These are phyloP conservation scores for Urocolius indicus DNA, from an alignment of 2,113 vertebrate genomes.

Conservation along the genomic window DNA sequence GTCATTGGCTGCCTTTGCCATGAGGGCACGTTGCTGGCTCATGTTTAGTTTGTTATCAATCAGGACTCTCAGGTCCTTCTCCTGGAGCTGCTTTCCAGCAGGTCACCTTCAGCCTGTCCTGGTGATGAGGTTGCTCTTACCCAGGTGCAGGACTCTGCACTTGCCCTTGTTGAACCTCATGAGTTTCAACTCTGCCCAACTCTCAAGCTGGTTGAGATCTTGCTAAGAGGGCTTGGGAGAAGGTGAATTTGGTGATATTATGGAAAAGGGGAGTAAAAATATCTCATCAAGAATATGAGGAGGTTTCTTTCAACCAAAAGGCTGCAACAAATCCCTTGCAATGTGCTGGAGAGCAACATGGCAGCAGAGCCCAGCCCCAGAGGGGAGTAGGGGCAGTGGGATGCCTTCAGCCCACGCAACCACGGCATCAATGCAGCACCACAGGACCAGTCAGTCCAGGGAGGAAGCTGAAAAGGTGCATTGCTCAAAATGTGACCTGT, in stretches of 20 bases:
- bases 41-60: no score
- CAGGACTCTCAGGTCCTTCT: no score
- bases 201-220: no score
- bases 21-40: no score
- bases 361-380: accelerated
- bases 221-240: neutral
- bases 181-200: no score
- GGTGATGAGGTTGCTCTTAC: no score
- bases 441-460: accelerated
- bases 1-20: no score
- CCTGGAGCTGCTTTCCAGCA: no score
- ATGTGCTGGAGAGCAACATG: accelerated
- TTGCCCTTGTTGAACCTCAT: no score
- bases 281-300: accelerated
- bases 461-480: neutral
- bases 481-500: neutral
- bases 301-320: neutral
- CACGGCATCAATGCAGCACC: accelerated
- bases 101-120: no score
- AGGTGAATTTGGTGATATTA: accelerated
- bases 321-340: neutral
- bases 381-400: neutral
- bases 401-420: neutral
- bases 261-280: neutral
- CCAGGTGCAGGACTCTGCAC: no score